phyloP scores from a whole-genome alignment of 2,888 invertebrate genomes.

The Epinotia demarniana region DNA sequence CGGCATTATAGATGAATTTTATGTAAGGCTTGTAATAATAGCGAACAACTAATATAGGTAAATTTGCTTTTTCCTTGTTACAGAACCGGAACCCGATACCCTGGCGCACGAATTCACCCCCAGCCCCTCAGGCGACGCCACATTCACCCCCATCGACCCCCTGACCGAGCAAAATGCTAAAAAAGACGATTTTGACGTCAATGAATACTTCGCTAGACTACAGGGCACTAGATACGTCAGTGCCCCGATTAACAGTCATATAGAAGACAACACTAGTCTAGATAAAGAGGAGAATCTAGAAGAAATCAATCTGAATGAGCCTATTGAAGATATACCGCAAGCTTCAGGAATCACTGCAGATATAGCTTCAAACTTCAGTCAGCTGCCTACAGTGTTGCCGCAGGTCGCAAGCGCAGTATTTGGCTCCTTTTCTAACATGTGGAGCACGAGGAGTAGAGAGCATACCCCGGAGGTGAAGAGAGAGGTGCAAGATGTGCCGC shows the following conservation, averaged over 20 bases:
- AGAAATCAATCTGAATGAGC: conserved; percentile 74
- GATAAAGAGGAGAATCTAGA: conserved; percentile 75
- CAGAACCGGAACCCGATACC: conserved; percentile 64
- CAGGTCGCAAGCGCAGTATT: conserved; percentile 87
- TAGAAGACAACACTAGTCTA: conserved; percentile 81
- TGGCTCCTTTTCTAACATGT: conserved; percentile 85
- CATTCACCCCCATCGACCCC: conserved; percentile 38
- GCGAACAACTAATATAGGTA: too few species aligned
- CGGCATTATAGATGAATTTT: too few species aligned
- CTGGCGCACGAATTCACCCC: conserved; percentile 56
- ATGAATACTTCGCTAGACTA: conserved; percentile 78
- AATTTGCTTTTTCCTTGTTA: conserved; percentile 63
- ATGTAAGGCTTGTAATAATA: too few species aligned
- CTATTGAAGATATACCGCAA: conserved; percentile 60
- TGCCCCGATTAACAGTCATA: conserved; percentile 70
- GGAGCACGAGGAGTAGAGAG: conserved; percentile 69
- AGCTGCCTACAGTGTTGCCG: conserved; percentile 84
- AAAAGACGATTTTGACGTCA: conserved; percentile 80
- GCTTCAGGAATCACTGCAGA: conserved; percentile 76
- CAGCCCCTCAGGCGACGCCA: conserved; percentile 45
- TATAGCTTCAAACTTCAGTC: conserved; percentile 83
- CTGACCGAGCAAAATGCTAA: conserved; percentile 47
- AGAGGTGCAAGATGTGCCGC: conserved; percentile 47
- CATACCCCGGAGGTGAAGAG: conserved; percentile 63
- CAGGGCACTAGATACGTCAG: conserved; percentile 79